Evolutionary conservation across 2,888 invertebrate species (phyloP), one percentile per base, ranked within the genome.

Genomic region (Synergus japonicus): DNA sequence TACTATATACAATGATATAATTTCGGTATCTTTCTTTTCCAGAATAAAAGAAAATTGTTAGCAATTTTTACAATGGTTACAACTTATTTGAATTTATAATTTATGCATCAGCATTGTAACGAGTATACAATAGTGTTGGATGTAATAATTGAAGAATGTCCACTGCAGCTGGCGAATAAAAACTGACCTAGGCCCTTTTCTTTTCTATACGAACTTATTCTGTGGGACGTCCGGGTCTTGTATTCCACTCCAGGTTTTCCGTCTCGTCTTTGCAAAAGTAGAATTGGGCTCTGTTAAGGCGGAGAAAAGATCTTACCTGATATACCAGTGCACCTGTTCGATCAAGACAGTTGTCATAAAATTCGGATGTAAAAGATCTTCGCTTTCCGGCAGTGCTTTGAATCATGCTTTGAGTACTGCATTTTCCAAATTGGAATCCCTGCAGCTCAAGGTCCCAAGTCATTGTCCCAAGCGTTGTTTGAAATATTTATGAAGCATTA

Each of bases 271-370:
- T 83, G 82, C 49, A 49, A 46, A 49, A 49, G 65, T 13, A 41
- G 29, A 46, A 69, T 29, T 37, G 29, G n/a, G 46, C 22, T 67
- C 29, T 49, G 46, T 29, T 69, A 9, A 22, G 29, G 13, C 15
- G 29, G 54, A 69, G 49, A 69, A 69, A 54, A 15, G 22, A 29
- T 49, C 15, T 29, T 69, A 69, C 69, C 46, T 43, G 63, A 37
- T 60, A 76, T 44, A 44, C 37, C 15, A 54, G 84, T 86, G 37
- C 89, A 89, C 89, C 89, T 89, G 89, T 89, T 89, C 88, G 87
- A 89, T 89, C 87, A 86, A 85, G 84, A 85, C 85, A 85, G 83
- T 87, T 86, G 83, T 83, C 87, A 86, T 87, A 87, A 89, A 89
- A 87, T 88, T 87, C 85, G 84, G 83, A 84, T 84, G 85, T 83